These are phyloP conservation scores for Sinopyrophorus schimmeli DNA, from an alignment of 2,888 invertebrate genomes.

Conservation along the genomic window DNA sequence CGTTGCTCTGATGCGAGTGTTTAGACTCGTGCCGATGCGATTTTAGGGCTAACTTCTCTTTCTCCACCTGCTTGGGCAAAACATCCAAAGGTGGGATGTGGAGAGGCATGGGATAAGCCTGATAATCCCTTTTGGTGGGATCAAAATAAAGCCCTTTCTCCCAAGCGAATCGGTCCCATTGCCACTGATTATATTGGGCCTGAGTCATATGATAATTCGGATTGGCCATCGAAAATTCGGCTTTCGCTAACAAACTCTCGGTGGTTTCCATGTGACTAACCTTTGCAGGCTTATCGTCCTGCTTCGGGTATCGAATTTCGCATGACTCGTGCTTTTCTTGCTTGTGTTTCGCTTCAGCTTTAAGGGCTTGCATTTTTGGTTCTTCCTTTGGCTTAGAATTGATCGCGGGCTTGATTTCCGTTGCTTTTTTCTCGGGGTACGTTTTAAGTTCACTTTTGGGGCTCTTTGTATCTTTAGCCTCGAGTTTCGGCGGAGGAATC, in stretches of 20 bases:
- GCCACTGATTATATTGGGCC: conserved; percentile 67
- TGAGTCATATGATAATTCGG: conserved; percentile 66
- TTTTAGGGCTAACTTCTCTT: conserved; percentile 45
- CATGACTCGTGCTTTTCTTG: conserved; percentile 35
- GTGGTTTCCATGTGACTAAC: conserved; percentile 46
- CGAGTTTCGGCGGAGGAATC: too few species aligned
- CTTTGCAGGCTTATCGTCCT: conserved; percentile 44
- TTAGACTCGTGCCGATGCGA: conserved; percentile 49
- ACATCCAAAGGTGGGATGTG: conserved; percentile 51
- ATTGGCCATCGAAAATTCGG: conserved; percentile 68
- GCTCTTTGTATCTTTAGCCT: too few species aligned
- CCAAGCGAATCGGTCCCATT: conserved; percentile 63
- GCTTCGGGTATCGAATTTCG: conserved; percentile 41
- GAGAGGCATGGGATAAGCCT: conserved; percentile 49
- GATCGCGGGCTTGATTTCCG: conserved; percentile 11
- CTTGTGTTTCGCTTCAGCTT: conserved; percentile 45
- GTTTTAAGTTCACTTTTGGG: conserved; percentile 1
- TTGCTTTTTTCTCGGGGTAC: conserved; percentile 1
- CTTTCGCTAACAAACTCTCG: conserved; percentile 61
- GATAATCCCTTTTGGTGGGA: conserved; percentile 52
- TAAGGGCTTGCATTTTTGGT: conserved; percentile 57
- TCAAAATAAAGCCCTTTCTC: conserved; percentile 64
- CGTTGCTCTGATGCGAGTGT: conserved; percentile 35
- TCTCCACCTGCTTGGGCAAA: conserved; percentile 46
- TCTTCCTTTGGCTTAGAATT: conserved; percentile 51